Base-by-base conservation (phyloP, 2,113 vertebrate species). In the Carassius gibelio region DNA sequence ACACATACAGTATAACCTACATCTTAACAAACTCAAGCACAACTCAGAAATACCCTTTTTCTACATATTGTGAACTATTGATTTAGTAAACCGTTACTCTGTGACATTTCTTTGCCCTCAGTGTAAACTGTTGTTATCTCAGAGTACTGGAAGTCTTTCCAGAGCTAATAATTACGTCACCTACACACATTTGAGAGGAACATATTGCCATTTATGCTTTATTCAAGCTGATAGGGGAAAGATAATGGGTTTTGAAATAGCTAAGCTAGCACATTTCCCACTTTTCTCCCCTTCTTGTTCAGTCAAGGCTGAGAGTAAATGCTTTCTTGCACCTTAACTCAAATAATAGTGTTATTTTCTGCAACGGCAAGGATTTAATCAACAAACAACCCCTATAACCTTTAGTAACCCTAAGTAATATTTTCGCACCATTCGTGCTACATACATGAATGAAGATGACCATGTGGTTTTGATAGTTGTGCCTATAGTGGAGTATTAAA, bases 101-200 rank as follows among this genome's bases (percentile, higher is more conserved):
- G 23, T 76, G 77, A 42, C 57, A 81, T 48, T 45, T 42, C 0
- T 45, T 42, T 50, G 8, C 38, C 11, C 23, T 50, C 57, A 21
- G 38, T 17, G 14, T 13, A 64, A 50, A 66, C n/a, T 38, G 1
- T 19, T 8, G 59, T 48, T 66, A 50, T 66, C 21, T 81, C 59
- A 66, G 61, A 68, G 66, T 68, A 81, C 59, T 45, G 78, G 78
- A 81, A 55, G 50, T 52, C 75, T 55, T 55, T 76, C 48, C 15
- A 76, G 26, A 76, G 75, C 75, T 76, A 76, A 76, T 76, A 55
- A 55, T 76, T 76, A 21, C 75, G 34, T 76, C 50, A 76, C 75
- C 14, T 19, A 76, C 75, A 81, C 36, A 21, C 6, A 45, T 64
- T 15, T 66, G 59, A 80, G 77, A 5, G 34, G 34, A 38, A 42